These are phyloP conservation scores for Sardina pilchardus DNA, from an alignment of 2,113 vertebrate genomes.

Conservation along the genomic window DNA sequence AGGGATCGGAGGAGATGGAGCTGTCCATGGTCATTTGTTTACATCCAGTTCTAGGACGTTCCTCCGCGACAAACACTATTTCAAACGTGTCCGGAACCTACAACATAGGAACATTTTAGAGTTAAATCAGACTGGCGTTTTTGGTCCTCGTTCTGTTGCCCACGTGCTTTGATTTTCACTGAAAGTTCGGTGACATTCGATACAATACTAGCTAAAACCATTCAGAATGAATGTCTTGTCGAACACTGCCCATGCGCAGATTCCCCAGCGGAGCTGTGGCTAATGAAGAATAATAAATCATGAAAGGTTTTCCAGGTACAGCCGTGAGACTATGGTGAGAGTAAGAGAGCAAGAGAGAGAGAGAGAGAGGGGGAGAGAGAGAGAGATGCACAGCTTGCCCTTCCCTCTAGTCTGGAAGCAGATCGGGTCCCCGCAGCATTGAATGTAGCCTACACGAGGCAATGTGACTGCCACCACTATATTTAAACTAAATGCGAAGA, in stretches of 20 bases:
- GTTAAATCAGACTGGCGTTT: not conserved
- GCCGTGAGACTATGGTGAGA: slow-evolving; percentile 48
- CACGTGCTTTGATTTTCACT: slow-evolving; percentile 17
- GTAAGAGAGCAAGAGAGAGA: slow-evolving; percentile 28
- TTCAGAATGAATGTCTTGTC: slow-evolving; percentile 70
- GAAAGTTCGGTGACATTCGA: slow-evolving; percentile 45
- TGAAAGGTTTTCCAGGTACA: slow-evolving; percentile 74
- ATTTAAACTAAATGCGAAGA: slow-evolving; percentile 64
- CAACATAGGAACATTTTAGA: not conserved
- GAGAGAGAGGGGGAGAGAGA: slow-evolving; percentile 56
- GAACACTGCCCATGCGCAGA: slow-evolving; percentile 76
- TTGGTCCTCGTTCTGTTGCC: not conserved
- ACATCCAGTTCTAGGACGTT: slow-evolving; percentile 26
- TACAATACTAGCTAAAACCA: slow-evolving; percentile 59
- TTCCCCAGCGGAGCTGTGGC: slow-evolving; percentile 71
- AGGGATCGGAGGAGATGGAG: slow-evolving; percentile 75
- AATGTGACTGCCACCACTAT: slow-evolving; percentile 66
- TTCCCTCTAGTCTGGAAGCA: slow-evolving; percentile 70
- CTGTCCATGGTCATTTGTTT: slow-evolving; percentile 60
- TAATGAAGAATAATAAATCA: slow-evolving; percentile 85
- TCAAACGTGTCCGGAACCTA: not conserved
- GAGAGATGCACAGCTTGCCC: slow-evolving; percentile 65
- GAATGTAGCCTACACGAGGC: slow-evolving; percentile 62
- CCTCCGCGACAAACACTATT: slow-evolving; percentile 1
- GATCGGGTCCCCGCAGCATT: slow-evolving; percentile 78